Evolutionary conservation across 2,797 vertebrate genomes (phyloP), one percentile per base, ranked within the genome.

Genomic region (Octomys mimax): DNA sequence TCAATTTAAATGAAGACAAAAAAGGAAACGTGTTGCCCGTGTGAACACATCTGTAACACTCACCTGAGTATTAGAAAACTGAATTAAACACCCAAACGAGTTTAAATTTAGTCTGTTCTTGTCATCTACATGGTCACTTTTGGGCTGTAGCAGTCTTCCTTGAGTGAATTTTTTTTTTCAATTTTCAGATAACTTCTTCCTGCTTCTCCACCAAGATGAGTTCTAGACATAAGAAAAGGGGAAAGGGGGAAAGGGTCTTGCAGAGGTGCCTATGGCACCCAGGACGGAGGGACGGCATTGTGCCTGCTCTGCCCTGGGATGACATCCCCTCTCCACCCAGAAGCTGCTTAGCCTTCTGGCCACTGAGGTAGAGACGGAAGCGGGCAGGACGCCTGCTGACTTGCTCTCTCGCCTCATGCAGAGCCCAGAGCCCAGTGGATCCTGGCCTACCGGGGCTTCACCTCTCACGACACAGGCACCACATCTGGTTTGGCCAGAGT

Each of bases 31-130:
- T 68, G 90, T 88, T 46, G 49, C 31, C 54, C 19, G 1, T 79
- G 68, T 73, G 49, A 85, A 78, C 61, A 91, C 49, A 33, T 66
- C 61, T 64, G 16, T 24, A 71, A 46, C 42, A 24, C 59, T 62
- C 46, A 83, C 54, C 64, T 92, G 95, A 84, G 49, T 26, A 68
- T 33, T 10, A 22, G 26, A 75, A 83, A 95, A 93, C 54, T 85
- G 33, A 81, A 90, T 78, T 46, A 82, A 94, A 73, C 21, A 8
- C 36, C 71, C 39, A 39, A 75, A 61, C 46, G 49, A 46, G 24
- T 81, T 92, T 92, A 93, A 66, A 66, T 46, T 49, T 59, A 73
- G 31, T 93, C 91, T 93, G n/a, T 52, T 82, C 71, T 91, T 95
- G 87, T 59, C 87, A 78, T 31, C 83, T 87, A 89, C 91, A 73